Base-by-base conservation (phyloP, 2,797 vertebrate species). In the Galaxias olidus region DNA sequence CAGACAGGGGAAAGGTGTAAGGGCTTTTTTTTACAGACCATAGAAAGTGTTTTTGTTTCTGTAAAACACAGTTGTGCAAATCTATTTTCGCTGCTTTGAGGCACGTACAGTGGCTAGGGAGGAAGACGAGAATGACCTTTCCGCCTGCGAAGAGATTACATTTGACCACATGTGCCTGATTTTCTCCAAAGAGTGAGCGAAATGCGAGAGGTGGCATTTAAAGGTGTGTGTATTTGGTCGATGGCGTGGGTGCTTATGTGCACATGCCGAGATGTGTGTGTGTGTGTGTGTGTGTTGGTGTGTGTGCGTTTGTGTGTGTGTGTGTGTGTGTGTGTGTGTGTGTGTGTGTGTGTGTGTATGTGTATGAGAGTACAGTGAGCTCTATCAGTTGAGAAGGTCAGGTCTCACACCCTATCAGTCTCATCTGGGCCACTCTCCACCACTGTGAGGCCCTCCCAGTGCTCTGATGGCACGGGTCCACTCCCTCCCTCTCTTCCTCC, bases 311-410 rank as follows among this genome's bases (percentile, higher is more conserved):
- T 30, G 30, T 30, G 30, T 30, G 30, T 17, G 14, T 50, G 49
- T 51, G 49, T 17, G n/a, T 51, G 49, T 51, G 49, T 51, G 49
- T 17, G 49, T 50, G n/a, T 50, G 48, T 50, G 48, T 51, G 49
- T 51, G 49, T 17, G 49, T 51, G 49, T 4, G 49, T 49, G 47
- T 49, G 47, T 49, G 47, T 49, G 11, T 51, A 7, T 4, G 15
- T 51, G 49, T 10, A 14, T 4, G 15, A n/a, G 5, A 49, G 48
- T 49, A 15, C 17, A 49, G 17, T 14, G 6, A 7, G 6, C 17
- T 9, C 48, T 49, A 49, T 14, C 48, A 9, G 48, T 51, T 51
- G 49, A 51, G 49, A 51, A 51, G 49, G 49, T 51, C 49, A 51
- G 15, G n/a, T 14, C n/a, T 51, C 49, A 10, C 49, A 18, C 15